Evolutionary conservation across 2,888 invertebrate genomes (phyloP).

Genomic region (Agrochola lychnidis): DNA sequence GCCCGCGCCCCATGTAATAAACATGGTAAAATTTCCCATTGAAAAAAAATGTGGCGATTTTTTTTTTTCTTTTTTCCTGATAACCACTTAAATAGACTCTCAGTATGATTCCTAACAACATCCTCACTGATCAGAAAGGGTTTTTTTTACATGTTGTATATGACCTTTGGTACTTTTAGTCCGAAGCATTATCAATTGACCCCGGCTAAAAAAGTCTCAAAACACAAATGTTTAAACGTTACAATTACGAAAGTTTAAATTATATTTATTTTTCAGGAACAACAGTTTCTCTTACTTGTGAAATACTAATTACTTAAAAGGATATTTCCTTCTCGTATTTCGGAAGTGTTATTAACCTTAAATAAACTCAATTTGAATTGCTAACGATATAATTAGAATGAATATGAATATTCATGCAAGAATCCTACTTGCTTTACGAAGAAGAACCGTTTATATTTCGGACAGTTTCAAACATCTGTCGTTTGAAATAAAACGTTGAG

Average conservation of each 20-base stretch:
- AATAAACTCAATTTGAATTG: slow-evolving; percentile 38
- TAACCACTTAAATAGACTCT: too few relatives aligned
- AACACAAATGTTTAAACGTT: not conserved
- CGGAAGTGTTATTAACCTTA: slow-evolving; percentile 44
- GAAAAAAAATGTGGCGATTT: too few relatives aligned
- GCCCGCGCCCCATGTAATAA: too few relatives aligned
- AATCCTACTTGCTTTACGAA: slow-evolving; percentile 38
- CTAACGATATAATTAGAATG: slow-evolving; percentile 45
- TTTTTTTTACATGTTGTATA: too few relatives aligned
- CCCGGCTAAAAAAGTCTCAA: not conserved
- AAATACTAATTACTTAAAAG: slow-evolving; percentile 19
- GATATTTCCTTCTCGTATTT: slow-evolving; percentile 33
- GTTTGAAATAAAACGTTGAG: slow-evolving; percentile 8
- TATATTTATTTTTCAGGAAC: not conserved
- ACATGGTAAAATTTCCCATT: too few relatives aligned
- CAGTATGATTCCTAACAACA: too few relatives aligned
- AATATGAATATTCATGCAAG: slow-evolving; percentile 49
- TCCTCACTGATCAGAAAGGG: too few relatives aligned
- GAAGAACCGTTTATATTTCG: slow-evolving; percentile 24
- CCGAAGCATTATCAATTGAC: not conserved
- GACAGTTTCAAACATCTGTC: slow-evolving; percentile 35
- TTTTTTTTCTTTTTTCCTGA: too few relatives aligned
- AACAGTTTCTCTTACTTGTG: slow-evolving; percentile 27
- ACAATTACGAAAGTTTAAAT: not conserved
- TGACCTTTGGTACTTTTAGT: not conserved